Conservation (phyloP, 2,888 invertebrate species). For the Chrysolina oricalcia region DNA sequence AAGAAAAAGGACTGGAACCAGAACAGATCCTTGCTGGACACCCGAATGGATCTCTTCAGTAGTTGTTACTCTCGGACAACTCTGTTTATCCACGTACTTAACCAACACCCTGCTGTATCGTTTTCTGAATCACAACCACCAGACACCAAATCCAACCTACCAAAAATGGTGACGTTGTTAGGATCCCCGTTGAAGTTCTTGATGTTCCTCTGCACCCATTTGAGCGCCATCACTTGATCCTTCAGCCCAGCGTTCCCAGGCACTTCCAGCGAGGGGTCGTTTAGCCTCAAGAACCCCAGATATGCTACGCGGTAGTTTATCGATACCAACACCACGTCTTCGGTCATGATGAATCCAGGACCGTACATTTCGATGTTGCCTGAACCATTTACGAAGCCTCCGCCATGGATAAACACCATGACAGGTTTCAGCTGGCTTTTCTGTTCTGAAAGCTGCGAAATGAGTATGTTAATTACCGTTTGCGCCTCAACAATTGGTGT, state of each 20-base stretch:
- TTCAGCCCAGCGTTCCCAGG: conserved; percentile 72
- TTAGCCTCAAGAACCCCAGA: conserved; percentile 69
- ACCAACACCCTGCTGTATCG: too few relatives aligned
- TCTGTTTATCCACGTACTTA: too few relatives aligned
- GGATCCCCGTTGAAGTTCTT: too few relatives aligned
- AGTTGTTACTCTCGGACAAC: too few relatives aligned
- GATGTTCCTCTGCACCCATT: conserved; percentile 72
- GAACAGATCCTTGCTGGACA: too few relatives aligned
- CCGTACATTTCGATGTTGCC: conserved; percentile 42
- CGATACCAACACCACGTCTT: conserved; percentile 54
- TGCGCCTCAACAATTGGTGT: too few relatives aligned
- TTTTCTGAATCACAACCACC: too few relatives aligned
- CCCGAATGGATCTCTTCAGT: too few relatives aligned
- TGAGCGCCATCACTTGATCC: conserved; percentile 71
- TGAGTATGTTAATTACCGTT: background rate
- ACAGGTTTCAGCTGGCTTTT: conserved; percentile 46
- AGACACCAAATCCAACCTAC: background rate
- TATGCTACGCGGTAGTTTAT: too few relatives aligned
- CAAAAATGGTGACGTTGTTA: conserved; percentile 70
- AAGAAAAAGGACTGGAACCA: too few relatives aligned
- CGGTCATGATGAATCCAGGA: conserved; percentile 48
- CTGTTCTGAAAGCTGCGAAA: conserved; percentile 13
- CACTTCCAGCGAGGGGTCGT: conserved; percentile 67
- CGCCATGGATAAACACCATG: conserved; percentile 54
- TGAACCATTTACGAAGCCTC: conserved; percentile 45